Conservation (phyloP, 2,113 vertebrate genomes). For the Beaufortia kweichowensis region DNA sequence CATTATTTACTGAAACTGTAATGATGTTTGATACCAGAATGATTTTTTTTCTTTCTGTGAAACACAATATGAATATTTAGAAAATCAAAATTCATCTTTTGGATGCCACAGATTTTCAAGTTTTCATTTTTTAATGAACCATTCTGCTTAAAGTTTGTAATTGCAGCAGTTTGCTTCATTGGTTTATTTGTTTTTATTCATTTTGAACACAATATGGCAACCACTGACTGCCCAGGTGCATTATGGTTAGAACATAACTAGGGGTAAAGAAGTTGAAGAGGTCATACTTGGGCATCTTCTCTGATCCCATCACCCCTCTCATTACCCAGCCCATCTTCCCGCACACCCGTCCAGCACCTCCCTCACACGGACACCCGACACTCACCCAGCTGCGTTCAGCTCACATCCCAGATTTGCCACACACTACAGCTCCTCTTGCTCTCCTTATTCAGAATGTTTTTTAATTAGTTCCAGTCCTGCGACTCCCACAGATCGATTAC, state of each 20-base stretch:
- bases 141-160: no score
- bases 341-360: not conserved
- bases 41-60: no score
- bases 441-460: constrained; percentile 55
- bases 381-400: constrained; percentile 67
- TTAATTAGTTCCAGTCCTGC: constrained; percentile 75
- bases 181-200: not conserved
- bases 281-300: constrained; percentile 43
- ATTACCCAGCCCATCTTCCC: constrained; percentile 28
- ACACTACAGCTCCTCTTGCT: constrained; percentile 53
- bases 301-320: constrained; percentile 58
- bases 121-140: no score
- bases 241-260: not conserved
- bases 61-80: no score
- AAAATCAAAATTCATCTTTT: no score
- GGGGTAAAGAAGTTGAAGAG: not conserved
- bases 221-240: not conserved
- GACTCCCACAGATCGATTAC: constrained; percentile 60
- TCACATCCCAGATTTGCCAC: constrained; percentile 62
- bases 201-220: not conserved
- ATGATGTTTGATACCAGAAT: no score
- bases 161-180: no score
- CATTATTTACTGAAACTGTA: no score
- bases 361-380: constrained; percentile 62
- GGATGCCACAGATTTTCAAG: no score